Conservation (phyloP, 2,888 invertebrate species). For the Diplolepis rosae region DNA sequence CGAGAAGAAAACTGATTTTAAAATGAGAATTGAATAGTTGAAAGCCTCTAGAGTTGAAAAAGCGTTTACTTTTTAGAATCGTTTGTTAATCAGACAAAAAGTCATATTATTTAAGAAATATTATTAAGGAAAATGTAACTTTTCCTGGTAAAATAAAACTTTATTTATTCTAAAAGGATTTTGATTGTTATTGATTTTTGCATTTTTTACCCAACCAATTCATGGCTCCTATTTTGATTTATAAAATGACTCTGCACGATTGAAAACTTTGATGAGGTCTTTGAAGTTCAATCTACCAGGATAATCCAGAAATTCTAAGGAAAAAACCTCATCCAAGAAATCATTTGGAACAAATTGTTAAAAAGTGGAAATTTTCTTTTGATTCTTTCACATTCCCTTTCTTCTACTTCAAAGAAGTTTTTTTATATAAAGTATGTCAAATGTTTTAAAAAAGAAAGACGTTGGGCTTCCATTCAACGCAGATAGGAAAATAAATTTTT, state of each 20-base stretch:
- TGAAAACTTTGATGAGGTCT: not conserved
- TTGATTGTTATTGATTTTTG: not conserved
- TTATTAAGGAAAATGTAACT: too few species aligned
- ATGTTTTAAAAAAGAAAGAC: not conserved
- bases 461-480: not conserved
- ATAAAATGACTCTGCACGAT: conserved; percentile 10
- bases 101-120: too few species aligned
- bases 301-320: not conserved
- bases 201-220: conserved; percentile 6
- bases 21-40: too few species aligned
- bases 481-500: not conserved
- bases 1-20: too few species aligned
- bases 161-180: too few species aligned
- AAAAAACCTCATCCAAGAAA: not conserved
- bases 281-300: conserved; percentile 1
- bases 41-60: too few species aligned
- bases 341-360: not conserved
- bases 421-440: not conserved
- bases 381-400: too few species aligned
- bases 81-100: too few species aligned
- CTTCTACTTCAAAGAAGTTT: not conserved
- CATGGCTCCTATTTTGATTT: not conserved
- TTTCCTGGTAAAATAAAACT: too few species aligned
- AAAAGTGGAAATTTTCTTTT: too few species aligned
- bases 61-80: too few species aligned